Percentiles rank a stretch among this genome's conserved stretches.
Conservation (phyloP, 1,140 invertebrate genomes). For the Goniozus legneri region DNA sequence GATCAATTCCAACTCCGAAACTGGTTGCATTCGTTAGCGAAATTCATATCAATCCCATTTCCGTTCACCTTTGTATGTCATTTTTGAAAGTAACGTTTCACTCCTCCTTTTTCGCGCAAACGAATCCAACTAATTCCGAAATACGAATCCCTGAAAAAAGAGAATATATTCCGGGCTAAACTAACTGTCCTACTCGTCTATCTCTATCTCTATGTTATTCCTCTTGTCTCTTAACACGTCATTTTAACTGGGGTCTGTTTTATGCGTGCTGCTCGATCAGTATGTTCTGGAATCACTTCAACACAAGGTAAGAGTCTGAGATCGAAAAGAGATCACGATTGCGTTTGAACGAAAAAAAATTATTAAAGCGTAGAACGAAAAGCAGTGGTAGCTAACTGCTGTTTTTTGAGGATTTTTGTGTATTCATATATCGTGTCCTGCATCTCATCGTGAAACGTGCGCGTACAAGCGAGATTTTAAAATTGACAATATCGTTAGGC, state of each 20-base stretch:
- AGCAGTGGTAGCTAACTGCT: conserved; percentile 20
- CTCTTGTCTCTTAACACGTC: conserved; percentile 40
- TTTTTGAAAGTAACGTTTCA: too few species aligned
- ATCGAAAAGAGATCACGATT: conserved; percentile 18
- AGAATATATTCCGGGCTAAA: background rate
- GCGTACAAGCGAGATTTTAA: conserved; percentile 14
- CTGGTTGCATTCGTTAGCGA: too few species aligned
- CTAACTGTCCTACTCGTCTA: conserved; percentile 27
- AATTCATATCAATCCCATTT: too few species aligned
- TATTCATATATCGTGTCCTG: conserved; percentile 27
- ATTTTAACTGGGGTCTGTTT: conserved; percentile 58
- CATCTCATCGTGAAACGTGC: conserved; percentile 23
- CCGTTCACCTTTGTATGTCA: background rate
- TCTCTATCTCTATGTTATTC: conserved; percentile 24
- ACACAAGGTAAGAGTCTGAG: conserved; percentile 82
- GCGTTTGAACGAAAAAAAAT: too few species aligned
- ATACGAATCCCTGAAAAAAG: too few species aligned
- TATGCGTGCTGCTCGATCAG: conserved; percentile 72
- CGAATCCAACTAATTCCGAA: too few species aligned
- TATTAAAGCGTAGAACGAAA: conserved; percentile 11
- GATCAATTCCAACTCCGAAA: background rate
- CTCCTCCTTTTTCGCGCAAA: too few species aligned
- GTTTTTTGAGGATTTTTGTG: conserved; percentile 31
- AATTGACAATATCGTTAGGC: conserved; percentile 9
- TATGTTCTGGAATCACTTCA: conserved; percentile 98